A percentile compares a stretch with the other conserved stretches of the same genome.
phyloP scores from a whole-genome alignment of 2,888 invertebrate species.

The Eristalis arbustorum region DNA sequence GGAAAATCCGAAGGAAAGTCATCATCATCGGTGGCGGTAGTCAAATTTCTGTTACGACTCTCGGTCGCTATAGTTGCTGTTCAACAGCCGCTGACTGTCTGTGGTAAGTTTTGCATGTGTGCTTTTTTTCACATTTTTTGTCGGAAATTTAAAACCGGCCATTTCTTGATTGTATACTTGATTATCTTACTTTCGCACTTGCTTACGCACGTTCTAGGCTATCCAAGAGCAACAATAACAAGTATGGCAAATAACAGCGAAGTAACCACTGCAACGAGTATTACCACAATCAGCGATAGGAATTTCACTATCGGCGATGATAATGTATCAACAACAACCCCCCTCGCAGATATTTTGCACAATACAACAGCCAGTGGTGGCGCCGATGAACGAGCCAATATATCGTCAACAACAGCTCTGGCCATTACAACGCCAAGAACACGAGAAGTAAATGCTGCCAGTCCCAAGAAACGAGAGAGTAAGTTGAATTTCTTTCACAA shows the following conservation, averaged over 20 bases:
- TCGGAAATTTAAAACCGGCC: neutral
- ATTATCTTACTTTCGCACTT: neutral
- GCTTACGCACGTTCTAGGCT: conserved; percentile 42
- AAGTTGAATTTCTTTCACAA: conserved; percentile 44
- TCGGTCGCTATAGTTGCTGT: conserved; percentile 52
- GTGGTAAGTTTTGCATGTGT: conserved; percentile 40
- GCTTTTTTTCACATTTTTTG: neutral
- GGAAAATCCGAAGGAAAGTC: conserved; percentile 3
- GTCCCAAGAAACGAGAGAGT: conserved; percentile 71
- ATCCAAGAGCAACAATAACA: conserved; percentile 50
- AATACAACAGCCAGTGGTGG: conserved; percentile 28
- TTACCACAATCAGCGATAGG: conserved; percentile 53
- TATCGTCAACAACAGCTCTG: neutral
- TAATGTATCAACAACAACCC: conserved; percentile 57
- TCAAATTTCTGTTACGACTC: conserved; percentile 38
- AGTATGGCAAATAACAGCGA: conserved; percentile 28
- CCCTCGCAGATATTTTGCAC: conserved; percentile 45
- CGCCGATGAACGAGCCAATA: conserved; percentile 17
- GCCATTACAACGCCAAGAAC: conserved; percentile 6
- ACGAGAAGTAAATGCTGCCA: conserved; percentile 28
- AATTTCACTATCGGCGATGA: conserved; percentile 56
- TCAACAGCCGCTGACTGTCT: conserved; percentile 51
- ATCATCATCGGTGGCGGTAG: conserved; percentile 14
- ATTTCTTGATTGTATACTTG: neutral
- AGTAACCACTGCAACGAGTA: conserved; percentile 36